These are phyloP conservation scores for Agelas oroides DNA, from an alignment of 37 sponge, comb jelly and placozoan species.

Conservation along the genomic window DNA sequence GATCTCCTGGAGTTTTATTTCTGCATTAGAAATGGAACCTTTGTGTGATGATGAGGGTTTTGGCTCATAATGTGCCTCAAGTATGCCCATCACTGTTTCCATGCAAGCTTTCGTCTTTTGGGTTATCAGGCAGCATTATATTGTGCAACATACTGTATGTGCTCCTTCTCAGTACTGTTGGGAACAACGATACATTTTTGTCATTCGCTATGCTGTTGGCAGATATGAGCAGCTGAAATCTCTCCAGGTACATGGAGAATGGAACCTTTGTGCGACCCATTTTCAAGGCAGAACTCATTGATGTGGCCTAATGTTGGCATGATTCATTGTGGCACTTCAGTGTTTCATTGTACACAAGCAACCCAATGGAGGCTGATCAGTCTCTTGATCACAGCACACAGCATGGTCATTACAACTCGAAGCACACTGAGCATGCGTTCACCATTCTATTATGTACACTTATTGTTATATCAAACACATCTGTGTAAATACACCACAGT, in stretches of 20 bases:
- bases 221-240: slow-evolving; percentile 22
- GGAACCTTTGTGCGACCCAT: no score
- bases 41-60: slow-evolving; percentile 4
- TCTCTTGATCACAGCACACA: no score
- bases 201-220: no score
- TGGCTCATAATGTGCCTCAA: slow-evolving; percentile 19
- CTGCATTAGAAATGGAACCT: slow-evolving; percentile 8
- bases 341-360: no score
- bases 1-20: not conserved
- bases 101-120: not conserved
- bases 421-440: no score
- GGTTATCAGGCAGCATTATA: slow-evolving; percentile 15
- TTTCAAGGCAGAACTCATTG: slow-evolving; percentile 20
- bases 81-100: not conserved
- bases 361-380: no score
- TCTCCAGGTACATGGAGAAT: slow-evolving; percentile 33
- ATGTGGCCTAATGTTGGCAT: slow-evolving; percentile 21
- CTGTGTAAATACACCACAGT: no score
- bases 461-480: no score
- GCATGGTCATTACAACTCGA: no score
- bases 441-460: no score
- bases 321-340: not conserved
- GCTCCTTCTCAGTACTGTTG: not conserved
- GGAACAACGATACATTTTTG: slow-evolving; percentile 20
- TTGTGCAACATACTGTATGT: slow-evolving; percentile 16